Percentiles rank a stretch among this genome's conserved stretches.
Conservation (phyloP, 2,888 invertebrate species). For the Leptothorax acervorum region DNA sequence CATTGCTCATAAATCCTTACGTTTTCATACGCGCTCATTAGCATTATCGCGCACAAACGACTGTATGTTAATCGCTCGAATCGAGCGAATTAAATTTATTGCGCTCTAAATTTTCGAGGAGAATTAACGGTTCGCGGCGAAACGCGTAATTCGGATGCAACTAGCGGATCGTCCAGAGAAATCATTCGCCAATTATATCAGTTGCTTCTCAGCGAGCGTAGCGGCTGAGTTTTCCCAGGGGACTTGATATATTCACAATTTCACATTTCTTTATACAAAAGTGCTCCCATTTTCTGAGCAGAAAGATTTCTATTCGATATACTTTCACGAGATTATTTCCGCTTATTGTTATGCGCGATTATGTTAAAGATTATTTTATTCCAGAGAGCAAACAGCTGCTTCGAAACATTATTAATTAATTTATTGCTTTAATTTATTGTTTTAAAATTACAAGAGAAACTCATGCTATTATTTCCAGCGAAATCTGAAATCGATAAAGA, state of each 20-base stretch:
- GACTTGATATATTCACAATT: conserved; percentile 47
- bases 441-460: background rate
- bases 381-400: background rate
- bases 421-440: background rate
- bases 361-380: conserved; percentile 16
- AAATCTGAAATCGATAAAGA: background rate
- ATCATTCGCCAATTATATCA: conserved; percentile 58
- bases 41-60: conserved; percentile 20
- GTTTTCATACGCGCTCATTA: conserved; percentile 23
- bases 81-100: conserved; percentile 33
- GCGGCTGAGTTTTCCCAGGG: conserved; percentile 55
- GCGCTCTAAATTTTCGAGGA: background rate
- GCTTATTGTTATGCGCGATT: background rate
- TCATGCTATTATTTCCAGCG: background rate
- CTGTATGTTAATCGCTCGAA: conserved; percentile 21
- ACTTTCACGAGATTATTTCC: background rate
- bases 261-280: conserved; percentile 14
- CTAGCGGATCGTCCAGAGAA: conserved; percentile 1
- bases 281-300: conserved; percentile 18
- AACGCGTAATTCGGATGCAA: background rate
- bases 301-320: background rate
- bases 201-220: conserved; percentile 15
- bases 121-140: background rate
- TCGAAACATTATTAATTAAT: background rate
- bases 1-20: conserved; percentile 36